Evolutionary conservation across 2,888 invertebrate species (phyloP).

Genomic region (Hermodice carunculata): DNA sequence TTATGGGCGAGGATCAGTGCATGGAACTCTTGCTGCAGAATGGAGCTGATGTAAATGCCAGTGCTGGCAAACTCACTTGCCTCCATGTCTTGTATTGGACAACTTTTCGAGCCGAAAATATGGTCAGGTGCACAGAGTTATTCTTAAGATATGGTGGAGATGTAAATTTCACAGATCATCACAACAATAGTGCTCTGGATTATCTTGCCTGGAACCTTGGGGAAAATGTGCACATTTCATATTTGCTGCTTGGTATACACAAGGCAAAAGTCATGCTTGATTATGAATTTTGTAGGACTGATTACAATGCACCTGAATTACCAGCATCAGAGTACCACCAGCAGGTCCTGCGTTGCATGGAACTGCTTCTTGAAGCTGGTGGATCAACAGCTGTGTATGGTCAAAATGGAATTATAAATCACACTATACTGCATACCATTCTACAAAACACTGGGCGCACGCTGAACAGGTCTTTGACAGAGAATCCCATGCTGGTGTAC

Average conservation of each 20-base stretch:
- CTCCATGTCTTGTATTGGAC: slow-evolving; percentile 18
- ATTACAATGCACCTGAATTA: background rate
- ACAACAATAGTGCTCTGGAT: slow-evolving; percentile 22
- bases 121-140: slow-evolving; percentile 7
- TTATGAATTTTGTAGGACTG: background rate
- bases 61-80: slow-evolving; percentile 14
- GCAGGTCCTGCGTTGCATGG: slow-evolving; percentile 12
- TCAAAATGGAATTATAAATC: slow-evolving; percentile 9
- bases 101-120: slow-evolving; percentile 16
- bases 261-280: background rate
- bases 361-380: background rate
- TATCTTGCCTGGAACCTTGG: slow-evolving; percentile 24
- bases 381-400: slow-evolving; percentile 10
- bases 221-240: slow-evolving; percentile 7
- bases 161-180: slow-evolving; percentile 16
- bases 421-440: slow-evolving; percentile 18
- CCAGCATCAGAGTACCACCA: background rate
- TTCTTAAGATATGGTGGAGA: slow-evolving; percentile 5
- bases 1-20: slow-evolving; percentile 7
- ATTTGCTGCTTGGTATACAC: slow-evolving; percentile 1
- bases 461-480: slow-evolving; percentile 10
- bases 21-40: slow-evolving; percentile 3
- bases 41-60: slow-evolving; percentile 6
- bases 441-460: slow-evolving; percentile 22
- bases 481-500: slow-evolving; percentile 16